Percentiles rank a stretch among this genome's conserved stretches.
Evolutionary conservation across 2,888 invertebrate genomes (phyloP).

Genomic region (Parnassius mnemosyne): DNA sequence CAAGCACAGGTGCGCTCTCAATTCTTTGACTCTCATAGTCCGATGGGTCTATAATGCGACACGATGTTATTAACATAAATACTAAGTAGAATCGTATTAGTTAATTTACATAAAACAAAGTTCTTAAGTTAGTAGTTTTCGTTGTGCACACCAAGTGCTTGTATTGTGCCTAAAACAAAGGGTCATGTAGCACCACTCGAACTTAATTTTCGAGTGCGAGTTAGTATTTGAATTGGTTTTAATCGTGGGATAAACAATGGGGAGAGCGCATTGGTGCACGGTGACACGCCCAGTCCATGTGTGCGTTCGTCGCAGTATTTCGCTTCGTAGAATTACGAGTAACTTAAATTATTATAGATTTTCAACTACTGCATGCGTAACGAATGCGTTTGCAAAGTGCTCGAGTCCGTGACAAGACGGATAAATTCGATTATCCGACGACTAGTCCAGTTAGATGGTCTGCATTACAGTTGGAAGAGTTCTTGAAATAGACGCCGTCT

Average conservation of each 20-base stretch:
- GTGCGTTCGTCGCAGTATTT: conserved; percentile 39
- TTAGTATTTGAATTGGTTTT: conserved; percentile 78
- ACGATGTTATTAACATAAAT: too few relatives aligned
- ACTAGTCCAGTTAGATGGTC: conserved; percentile 15
- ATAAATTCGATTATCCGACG: conserved; percentile 27
- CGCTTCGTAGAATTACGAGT: conserved; percentile 29
- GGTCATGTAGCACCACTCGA: conserved; percentile 64
- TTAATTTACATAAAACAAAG: too few relatives aligned
- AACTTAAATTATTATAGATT: conserved; percentile 31
- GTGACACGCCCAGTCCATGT: conserved; percentile 70
- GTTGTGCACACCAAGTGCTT: conserved; percentile 49
- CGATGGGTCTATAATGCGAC: too few relatives aligned
- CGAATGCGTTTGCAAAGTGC: conserved; percentile 19
- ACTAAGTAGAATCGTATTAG: too few relatives aligned
- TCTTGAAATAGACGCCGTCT: conserved; percentile 15
- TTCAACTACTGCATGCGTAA: conserved; percentile 22
- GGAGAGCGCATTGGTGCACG: conserved; percentile 60
- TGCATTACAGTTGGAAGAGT: conserved; percentile 12
- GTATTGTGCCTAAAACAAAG: conserved; percentile 77
- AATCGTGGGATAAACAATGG: conserved; percentile 80
- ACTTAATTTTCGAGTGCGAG: conserved; percentile 78
- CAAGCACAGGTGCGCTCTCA: too few relatives aligned
- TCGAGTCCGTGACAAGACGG: conserved; percentile 24
- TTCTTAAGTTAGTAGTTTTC: conserved; percentile 43
- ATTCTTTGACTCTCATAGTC: too few relatives aligned